A percentile compares a stretch with the other conserved stretches of the same genome.
phyloP scores from a whole-genome alignment of 1,140 invertebrate species.

The Adelges cooleyi region DNA sequence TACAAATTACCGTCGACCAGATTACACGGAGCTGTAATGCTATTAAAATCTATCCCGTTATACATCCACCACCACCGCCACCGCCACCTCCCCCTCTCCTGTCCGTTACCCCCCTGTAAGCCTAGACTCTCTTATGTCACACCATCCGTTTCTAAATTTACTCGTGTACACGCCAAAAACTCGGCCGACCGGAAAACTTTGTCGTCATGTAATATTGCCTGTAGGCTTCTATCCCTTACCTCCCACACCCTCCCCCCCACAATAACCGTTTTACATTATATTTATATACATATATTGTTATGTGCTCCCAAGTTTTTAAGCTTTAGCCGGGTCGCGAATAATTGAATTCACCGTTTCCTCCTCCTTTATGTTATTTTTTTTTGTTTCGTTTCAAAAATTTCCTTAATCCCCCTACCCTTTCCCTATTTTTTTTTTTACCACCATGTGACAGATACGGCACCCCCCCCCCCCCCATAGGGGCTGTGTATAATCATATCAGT shows the following conservation, averaged over 20 bases:
- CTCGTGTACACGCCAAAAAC: conserved; percentile 13
- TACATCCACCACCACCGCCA: conserved; percentile 19
- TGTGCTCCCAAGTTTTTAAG: too few species aligned
- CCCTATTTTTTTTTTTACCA: neutral
- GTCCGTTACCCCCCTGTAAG: conserved; percentile 24
- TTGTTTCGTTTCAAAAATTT: neutral
- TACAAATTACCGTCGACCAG: conserved; percentile 4
- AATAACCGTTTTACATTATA: too few species aligned
- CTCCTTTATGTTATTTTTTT: too few species aligned
- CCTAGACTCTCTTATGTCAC: neutral
- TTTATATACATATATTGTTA: too few species aligned
- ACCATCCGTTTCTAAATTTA: conserved; percentile 29
- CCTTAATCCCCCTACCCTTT: neutral
- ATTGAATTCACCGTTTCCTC: too few species aligned
- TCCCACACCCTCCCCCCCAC: too few species aligned
- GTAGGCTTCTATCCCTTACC: too few species aligned
- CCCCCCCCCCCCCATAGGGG: neutral
- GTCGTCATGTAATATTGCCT: neutral
- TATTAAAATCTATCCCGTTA: conserved; percentile 11
- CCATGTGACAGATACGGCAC: too few species aligned
- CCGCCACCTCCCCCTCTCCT: conserved; percentile 22
- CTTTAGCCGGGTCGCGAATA: too few species aligned
- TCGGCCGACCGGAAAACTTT: conserved; percentile 16
- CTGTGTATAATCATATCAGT: conserved; percentile 9
- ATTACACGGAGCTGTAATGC: conserved; percentile 5